A percentile compares a stretch with the other conserved stretches of the same genome.
These are phyloP conservation scores for Nipponacmea schrenckii DNA, from an alignment of 2,888 invertebrate genomes.

Conservation along the genomic window DNA sequence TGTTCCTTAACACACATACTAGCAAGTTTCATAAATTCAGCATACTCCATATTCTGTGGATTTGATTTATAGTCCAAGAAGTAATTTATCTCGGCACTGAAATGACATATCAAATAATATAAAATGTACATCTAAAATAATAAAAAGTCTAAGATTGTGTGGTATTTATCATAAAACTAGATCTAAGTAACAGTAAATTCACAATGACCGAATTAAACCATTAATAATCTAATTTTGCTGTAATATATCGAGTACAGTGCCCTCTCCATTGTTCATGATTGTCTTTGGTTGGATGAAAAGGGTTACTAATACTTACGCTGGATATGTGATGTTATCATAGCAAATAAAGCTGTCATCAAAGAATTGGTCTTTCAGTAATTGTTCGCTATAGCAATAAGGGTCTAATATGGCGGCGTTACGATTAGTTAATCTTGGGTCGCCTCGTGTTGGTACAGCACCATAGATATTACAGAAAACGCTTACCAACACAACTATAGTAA, in stretches of 20 bases:
- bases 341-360: constrained; percentile 24
- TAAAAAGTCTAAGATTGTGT: too few species aligned
- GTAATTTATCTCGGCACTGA: not conserved
- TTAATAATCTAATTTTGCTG: too few species aligned
- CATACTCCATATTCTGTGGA: not conserved
- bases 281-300: too few species aligned
- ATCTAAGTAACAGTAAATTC: too few species aligned
- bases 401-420: too few species aligned
- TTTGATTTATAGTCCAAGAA: not conserved
- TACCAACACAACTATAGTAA: not conserved
- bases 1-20: not conserved
- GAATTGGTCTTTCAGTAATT: constrained; percentile 15
- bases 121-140: too few species aligned
- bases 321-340: constrained; percentile 6
- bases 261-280: too few species aligned
- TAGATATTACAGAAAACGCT: not conserved
- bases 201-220: too few species aligned
- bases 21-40: not conserved
- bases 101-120: not conserved
- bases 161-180: too few species aligned
- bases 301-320: constrained; percentile 11
- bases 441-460: not conserved
- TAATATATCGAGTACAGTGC: too few species aligned
- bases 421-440: not conserved
- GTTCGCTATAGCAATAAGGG: constrained; percentile 14